A percentile compares a stretch with the other conserved stretches of the same genome.
Evolutionary conservation across 2,888 invertebrate species (phyloP).

Genomic region (Nemotelus nigrinus): DNA sequence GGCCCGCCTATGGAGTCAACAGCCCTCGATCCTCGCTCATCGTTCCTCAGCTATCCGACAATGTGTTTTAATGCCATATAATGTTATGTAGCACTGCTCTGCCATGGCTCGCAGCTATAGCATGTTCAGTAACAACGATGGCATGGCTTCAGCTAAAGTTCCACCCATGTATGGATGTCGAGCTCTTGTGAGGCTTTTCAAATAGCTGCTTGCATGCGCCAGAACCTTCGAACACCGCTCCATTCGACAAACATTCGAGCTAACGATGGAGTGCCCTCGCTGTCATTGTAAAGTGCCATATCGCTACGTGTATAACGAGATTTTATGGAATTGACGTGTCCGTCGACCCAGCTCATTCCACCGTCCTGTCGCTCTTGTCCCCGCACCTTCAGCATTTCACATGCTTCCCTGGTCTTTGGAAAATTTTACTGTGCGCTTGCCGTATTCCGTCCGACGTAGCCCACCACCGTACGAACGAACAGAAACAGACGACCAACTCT

Average conservation of each 20-base stretch:
- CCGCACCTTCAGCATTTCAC: background rate
- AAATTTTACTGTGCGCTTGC: slow-evolving; percentile 5
- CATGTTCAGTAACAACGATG: background rate
- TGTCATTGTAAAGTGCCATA: slow-evolving; percentile 43
- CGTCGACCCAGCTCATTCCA: slow-evolving; percentile 40
- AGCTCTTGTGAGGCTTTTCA: slow-evolving; percentile 18
- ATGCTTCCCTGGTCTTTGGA: slow-evolving; percentile 3
- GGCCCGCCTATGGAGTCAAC: slow-evolving; percentile 8
- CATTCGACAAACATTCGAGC: slow-evolving; percentile 20
- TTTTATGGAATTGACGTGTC: slow-evolving; percentile 47
- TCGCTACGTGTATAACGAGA: slow-evolving; percentile 44
- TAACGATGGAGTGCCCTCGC: slow-evolving; percentile 40
- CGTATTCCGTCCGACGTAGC: slow-evolving; percentile 2
- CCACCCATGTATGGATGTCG: slow-evolving; percentile 15
- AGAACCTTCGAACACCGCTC: background rate
- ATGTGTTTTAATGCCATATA: slow-evolving; percentile 28
- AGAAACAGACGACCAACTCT: slow-evolving; percentile 19
- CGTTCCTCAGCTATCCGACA: slow-evolving; percentile 4
- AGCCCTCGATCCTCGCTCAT: background rate
- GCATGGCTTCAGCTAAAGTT: slow-evolving; percentile 29
- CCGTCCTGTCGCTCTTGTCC: background rate
- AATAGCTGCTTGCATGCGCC: slow-evolving; percentile 13
- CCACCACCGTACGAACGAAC: slow-evolving; percentile 15
- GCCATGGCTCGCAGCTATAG: background rate
- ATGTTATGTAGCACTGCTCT: slow-evolving; percentile 1